Percentiles rank a stretch among this genome's conserved stretches.
Evolutionary conservation across 2,113 vertebrate species (phyloP).

Genomic region (Antechinus stuartii): DNA sequence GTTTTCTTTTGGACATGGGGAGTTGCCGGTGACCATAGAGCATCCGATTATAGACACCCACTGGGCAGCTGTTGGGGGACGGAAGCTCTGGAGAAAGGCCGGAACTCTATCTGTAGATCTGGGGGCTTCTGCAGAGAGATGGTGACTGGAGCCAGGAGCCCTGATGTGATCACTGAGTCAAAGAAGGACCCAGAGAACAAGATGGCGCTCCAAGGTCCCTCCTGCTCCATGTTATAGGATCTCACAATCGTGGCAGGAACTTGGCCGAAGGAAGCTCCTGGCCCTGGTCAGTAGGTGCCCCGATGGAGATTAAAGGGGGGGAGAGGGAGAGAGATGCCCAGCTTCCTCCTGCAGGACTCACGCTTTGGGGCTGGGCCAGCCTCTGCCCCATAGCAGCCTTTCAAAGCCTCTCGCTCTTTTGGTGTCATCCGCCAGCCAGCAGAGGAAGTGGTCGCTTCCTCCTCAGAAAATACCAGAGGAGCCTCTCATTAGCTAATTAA

Average conservation of each 20-base stretch:
- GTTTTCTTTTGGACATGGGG: not conserved
- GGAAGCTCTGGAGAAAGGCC: not conserved
- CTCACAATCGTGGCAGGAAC: not conserved
- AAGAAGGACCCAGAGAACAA: not conserved
- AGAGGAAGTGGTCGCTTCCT: constrained; percentile 2
- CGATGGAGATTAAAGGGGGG: not conserved
- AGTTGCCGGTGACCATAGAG: not conserved
- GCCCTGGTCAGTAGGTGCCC: not conserved
- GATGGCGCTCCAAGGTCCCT: not conserved
- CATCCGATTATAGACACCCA: not conserved
- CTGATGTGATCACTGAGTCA: not conserved
- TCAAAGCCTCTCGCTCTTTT: not conserved
- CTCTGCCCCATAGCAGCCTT: not conserved
- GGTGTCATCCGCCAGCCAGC: not conserved
- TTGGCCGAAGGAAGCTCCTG: not conserved
- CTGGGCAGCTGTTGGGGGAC: not conserved
- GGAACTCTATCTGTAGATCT: not conserved
- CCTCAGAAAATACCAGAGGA: constrained; percentile 12
- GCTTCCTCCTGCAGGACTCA: not conserved
- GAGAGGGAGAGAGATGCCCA: not conserved
- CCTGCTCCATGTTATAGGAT: not conserved
- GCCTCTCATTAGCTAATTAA: not conserved
- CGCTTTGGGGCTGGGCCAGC: not conserved
- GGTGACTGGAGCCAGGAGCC: not conserved
- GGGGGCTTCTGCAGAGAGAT: not conserved